Base-by-base conservation (phyloP, 1,140 invertebrate species). In the Danaus plexippus region DNA sequence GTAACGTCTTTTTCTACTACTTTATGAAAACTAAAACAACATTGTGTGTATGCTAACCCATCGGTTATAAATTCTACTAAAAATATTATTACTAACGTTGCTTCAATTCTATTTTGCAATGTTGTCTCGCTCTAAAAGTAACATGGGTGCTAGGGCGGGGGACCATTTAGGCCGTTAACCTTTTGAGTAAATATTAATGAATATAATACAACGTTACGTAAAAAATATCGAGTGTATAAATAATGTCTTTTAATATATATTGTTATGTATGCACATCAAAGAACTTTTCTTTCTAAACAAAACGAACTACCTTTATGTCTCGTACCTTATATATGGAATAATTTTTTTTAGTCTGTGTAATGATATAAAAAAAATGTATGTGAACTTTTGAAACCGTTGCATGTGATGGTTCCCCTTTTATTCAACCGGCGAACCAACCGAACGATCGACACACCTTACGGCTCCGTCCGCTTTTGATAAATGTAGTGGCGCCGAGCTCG, bases 51-150 rank as follows among this genome's bases (percentile, higher is more conserved):
- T 32, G 22, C 22, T 32, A 32, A 32, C 22, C 22, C 22, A 32
- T 32, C 22, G 22, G 22, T 32, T 32, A 32, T 32, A 32, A 32
- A 32, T 32, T 32, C 22, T 32, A 32, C 22, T 32, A 32, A 32
- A 32, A 32, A 32, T 32, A 32, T 32, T 32, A 32, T 32, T 32
- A 32, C 22, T 32, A 32, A 40, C 42, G 59, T 62, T 65, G 59
- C 73, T 59, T 61, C 47, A 51, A 64, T 61, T 70, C 61, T 65
- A 63, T 77, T 78, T 77, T 74, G 75, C 72, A 78, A 81, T 76
- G 78, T 81, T 76, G 78, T 81, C 70, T 72, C 75, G 75, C 73
- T 79, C 76, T 69, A 79, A 77, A 81, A 80, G 75, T 69, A 76
- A 64, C 61, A 63, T 66, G 63, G 71, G 66, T 66, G 71, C 69